Percentiles rank a stretch among this genome's conserved stretches.
phyloP scores from a whole-genome alignment of 1,140 invertebrate genomes.

The Bombus terrestris region DNA sequence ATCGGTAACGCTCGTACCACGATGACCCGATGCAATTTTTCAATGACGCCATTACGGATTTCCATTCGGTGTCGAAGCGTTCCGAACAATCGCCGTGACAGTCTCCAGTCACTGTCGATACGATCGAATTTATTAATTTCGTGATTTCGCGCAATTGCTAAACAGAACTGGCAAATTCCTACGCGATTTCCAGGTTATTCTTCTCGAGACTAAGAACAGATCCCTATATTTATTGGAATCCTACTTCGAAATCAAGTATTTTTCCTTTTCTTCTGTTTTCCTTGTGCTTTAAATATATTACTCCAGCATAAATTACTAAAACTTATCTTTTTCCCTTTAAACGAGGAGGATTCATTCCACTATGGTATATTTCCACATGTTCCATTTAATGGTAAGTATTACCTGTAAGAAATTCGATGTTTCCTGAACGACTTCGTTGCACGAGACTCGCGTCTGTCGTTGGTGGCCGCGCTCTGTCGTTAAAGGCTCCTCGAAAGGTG shows the following conservation, averaged over 20 bases:
- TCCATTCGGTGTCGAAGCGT: background rate
- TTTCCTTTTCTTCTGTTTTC: background rate
- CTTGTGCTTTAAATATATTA: background rate
- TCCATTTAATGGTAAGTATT: background rate
- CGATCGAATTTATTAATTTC: background rate
- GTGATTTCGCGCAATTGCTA: background rate
- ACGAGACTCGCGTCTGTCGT: background rate
- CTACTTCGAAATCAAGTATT: background rate
- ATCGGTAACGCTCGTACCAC: constrained; percentile 51
- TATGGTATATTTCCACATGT: background rate
- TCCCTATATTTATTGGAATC: background rate
- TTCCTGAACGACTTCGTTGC: background rate
- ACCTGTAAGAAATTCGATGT: background rate
- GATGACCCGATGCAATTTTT: constrained; percentile 52
- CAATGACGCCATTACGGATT: constrained; percentile 32
- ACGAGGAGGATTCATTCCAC: no score
- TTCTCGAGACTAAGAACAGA: background rate
- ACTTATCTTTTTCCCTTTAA: background rate
- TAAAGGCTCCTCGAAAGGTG: background rate
- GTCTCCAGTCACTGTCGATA: background rate
- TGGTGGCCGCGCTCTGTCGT: background rate
- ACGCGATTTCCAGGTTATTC: background rate
- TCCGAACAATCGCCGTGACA: constrained; percentile 9
- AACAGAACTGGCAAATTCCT: background rate
- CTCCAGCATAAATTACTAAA: background rate